These are phyloP conservation scores for Phocides pigmalion DNA, from an alignment of 1,140 invertebrate genomes.

Conservation along the genomic window DNA sequence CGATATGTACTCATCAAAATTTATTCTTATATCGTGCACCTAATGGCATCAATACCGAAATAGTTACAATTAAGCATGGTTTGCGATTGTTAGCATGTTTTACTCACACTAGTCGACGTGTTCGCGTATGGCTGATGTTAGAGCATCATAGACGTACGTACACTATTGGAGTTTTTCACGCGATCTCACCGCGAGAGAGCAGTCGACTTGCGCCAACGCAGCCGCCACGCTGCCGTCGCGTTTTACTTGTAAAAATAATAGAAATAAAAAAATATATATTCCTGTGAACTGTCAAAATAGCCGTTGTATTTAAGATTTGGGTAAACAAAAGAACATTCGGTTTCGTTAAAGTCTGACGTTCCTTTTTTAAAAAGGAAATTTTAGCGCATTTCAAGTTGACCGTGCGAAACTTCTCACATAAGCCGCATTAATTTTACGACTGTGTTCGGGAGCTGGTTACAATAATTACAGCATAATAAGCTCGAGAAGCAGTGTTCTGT, in stretches of 20 bases:
- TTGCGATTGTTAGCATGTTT: slow-evolving; percentile 24
- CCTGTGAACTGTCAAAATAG: slow-evolving; percentile 5
- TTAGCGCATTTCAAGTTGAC: slow-evolving; percentile 7
- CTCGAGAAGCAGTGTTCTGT: slow-evolving; percentile 7
- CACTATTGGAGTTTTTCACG: slow-evolving; percentile 76
- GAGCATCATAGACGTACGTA: slow-evolving; percentile 38
- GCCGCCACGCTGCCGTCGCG: slow-evolving; percentile 50
- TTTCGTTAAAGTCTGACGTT: slow-evolving; percentile 13
- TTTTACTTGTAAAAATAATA: slow-evolving; percentile 30
- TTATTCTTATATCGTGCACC: slow-evolving; percentile 1
- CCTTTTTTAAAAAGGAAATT: slow-evolving; percentile 18
- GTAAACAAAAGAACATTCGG: slow-evolving; percentile 25
- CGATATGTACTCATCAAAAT: background rate
- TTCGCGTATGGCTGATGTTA: slow-evolving; percentile 41
- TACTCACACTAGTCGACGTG: slow-evolving; percentile 38
- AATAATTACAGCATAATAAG: slow-evolving; percentile 20
- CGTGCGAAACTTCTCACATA: slow-evolving; percentile 31
- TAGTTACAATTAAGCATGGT: slow-evolving; percentile 22
- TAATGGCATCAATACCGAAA: slow-evolving; percentile 10
- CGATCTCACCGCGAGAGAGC: slow-evolving; percentile 78
- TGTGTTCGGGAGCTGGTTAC: slow-evolving; percentile 11
- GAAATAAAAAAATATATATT: slow-evolving; percentile 13
- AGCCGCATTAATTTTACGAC: slow-evolving; percentile 7
- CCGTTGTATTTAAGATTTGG: slow-evolving; percentile 1
- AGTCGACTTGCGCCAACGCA: slow-evolving; percentile 68